Conservation (phyloP, 2,113 vertebrate species). For the Heterocephalus glaber region DNA sequence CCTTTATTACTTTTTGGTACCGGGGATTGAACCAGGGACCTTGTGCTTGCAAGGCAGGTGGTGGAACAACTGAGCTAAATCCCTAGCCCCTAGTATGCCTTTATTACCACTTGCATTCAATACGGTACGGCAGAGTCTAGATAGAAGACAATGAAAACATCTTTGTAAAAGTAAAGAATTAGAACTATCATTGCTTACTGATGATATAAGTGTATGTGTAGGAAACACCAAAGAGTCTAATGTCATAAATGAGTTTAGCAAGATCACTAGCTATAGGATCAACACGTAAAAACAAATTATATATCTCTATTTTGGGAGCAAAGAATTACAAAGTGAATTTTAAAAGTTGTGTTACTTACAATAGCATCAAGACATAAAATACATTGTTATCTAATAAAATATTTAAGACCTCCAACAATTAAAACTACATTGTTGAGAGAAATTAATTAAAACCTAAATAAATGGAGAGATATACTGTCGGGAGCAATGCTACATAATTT, state of each 20-base stretch:
- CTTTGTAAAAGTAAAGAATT: background rate
- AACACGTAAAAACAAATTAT: background rate
- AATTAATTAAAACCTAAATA: conserved; percentile 40
- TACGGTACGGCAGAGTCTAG: background rate
- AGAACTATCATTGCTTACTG: background rate
- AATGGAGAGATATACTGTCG: background rate
- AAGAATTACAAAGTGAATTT: conserved; percentile 13
- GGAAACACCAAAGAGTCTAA: background rate
- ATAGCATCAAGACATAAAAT: background rate
- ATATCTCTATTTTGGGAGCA: background rate
- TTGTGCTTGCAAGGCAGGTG: too few species aligned
- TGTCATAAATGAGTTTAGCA: conserved; percentile 5
- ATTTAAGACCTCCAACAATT: background rate
- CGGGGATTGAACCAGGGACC: too few species aligned
- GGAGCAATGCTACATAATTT: too few species aligned
- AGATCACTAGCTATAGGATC: background rate
- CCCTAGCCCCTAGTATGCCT: too few species aligned
- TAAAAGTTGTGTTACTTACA: background rate
- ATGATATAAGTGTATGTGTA: background rate
- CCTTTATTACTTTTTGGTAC: background rate
- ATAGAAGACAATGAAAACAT: background rate
- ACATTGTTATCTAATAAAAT: background rate
- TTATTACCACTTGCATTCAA: background rate
- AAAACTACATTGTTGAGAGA: background rate
- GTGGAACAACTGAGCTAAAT: too few species aligned